A percentile compares a stretch with the other conserved stretches of the same genome.
These are phyloP conservation scores for Syngnathus scovelli DNA, from an alignment of 2,113 vertebrate genomes.

Conservation along the genomic window DNA sequence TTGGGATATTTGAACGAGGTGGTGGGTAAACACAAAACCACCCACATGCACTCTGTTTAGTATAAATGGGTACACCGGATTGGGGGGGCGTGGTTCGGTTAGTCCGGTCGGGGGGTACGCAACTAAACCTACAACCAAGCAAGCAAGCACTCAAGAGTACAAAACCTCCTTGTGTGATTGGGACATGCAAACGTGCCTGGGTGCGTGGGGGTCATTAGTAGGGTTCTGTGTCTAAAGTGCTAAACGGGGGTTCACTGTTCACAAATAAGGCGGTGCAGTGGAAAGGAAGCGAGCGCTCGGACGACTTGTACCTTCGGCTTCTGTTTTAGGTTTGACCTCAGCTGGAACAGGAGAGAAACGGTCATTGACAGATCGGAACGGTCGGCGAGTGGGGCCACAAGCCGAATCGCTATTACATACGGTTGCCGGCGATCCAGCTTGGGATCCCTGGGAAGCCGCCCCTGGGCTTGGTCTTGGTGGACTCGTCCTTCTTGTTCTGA, in stretches of 20 bases:
- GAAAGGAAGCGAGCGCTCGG: conserved; percentile 4
- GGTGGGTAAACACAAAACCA: background rate
- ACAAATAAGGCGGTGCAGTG: conserved; percentile 27
- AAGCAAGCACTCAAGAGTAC: conserved; percentile 10
- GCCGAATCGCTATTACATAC: conserved; percentile 46
- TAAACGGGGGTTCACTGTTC: conserved; percentile 1
- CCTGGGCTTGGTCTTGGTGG: conserved; percentile 66
- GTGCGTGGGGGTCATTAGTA: conserved; percentile 62
- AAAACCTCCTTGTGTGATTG: conserved; percentile 36
- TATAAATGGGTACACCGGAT: conserved; percentile 26
- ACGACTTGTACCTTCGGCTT: conserved; percentile 77
- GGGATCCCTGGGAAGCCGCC: conserved; percentile 70
- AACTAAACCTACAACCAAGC: conserved; percentile 8
- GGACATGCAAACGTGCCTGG: conserved; percentile 69
- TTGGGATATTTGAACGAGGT: background rate
- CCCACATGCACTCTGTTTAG: conserved; percentile 17
- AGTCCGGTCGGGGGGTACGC: conserved; percentile 31
- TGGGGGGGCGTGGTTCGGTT: conserved; percentile 24
- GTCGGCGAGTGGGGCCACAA: background rate
- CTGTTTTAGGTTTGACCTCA: conserved; percentile 74
- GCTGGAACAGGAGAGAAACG: conserved; percentile 70
- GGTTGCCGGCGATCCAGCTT: conserved; percentile 69
- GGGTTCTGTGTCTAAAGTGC: background rate
- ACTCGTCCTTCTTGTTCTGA: conserved; percentile 75
- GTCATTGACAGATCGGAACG: background rate